Conservation (phyloP, 2,113 vertebrate species). For the Picathartes gymnocephalus region DNA sequence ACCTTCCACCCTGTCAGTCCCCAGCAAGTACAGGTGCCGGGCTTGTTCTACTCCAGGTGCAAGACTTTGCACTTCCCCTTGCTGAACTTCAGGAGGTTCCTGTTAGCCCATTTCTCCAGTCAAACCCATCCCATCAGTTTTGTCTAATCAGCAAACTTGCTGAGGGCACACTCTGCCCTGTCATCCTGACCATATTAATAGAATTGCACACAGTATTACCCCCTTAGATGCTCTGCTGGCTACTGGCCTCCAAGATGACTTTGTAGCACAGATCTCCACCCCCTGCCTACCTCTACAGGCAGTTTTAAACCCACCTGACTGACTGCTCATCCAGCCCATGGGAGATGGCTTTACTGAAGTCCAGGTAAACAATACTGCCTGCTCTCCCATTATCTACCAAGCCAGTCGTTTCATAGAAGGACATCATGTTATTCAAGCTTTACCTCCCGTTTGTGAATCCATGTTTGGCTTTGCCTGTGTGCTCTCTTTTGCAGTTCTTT, state of each 20-base stretch:
- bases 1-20: not conserved
- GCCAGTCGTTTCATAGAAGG: not conserved
- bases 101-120: not conserved
- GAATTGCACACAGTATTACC: not conserved
- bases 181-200: not conserved
- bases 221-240: no score
- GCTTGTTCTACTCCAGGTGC: not conserved
- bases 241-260: not conserved
- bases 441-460: not conserved
- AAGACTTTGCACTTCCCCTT: not conserved
- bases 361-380: not conserved
- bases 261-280: rapidly evolving
- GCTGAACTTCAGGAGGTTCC: not conserved
- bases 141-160: not conserved
- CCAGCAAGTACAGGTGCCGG: not conserved
- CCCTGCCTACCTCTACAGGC: not conserved
- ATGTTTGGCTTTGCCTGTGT: not conserved
- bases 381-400: not conserved
- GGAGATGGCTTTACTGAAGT: not conserved
- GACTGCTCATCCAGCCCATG: not conserved
- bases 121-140: not conserved
- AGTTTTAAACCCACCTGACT: not conserved
- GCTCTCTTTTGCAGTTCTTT: not conserved
- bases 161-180: not conserved
- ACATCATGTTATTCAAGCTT: not conserved